Evolutionary conservation across 2,888 invertebrate genomes (phyloP).

Genomic region (Trachelus iudaicus): DNA sequence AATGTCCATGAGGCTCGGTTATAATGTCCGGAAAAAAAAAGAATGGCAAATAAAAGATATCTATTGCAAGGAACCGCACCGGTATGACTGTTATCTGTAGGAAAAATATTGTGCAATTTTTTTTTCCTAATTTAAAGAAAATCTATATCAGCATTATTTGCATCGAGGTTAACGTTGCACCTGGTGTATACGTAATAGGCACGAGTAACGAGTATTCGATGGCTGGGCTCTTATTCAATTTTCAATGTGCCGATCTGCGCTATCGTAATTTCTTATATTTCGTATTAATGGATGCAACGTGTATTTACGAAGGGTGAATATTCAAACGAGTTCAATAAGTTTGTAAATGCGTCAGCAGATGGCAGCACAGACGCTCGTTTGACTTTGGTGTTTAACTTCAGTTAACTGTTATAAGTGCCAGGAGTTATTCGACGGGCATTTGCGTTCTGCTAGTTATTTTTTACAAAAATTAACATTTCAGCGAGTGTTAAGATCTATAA

Average conservation of each 20-base stretch:
- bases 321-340: slow-evolving; percentile 15
- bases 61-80: neutral
- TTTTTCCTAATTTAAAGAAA: no score
- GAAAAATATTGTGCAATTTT: neutral
- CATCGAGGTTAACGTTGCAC: neutral
- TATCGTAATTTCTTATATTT: slow-evolving; percentile 25
- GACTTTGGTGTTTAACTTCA: neutral
- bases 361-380: neutral
- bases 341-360: neutral
- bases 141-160: neutral
- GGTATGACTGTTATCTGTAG: neutral
- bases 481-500: no score
- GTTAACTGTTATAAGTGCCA: neutral
- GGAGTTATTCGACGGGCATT: neutral
- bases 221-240: slow-evolving; percentile 35
- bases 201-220: slow-evolving; percentile 40
- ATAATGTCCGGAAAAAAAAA: neutral
- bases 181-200: neutral
- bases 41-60: neutral
- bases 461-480: neutral
- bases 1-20: neutral
- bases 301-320: slow-evolving; percentile 12
- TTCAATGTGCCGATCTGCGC: slow-evolving; percentile 37
- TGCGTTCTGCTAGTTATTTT: neutral
- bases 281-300: slow-evolving; percentile 31